These are phyloP conservation scores for Athene cunicularia DNA, from an alignment of 2,113 vertebrate genomes.

Conservation along the genomic window DNA sequence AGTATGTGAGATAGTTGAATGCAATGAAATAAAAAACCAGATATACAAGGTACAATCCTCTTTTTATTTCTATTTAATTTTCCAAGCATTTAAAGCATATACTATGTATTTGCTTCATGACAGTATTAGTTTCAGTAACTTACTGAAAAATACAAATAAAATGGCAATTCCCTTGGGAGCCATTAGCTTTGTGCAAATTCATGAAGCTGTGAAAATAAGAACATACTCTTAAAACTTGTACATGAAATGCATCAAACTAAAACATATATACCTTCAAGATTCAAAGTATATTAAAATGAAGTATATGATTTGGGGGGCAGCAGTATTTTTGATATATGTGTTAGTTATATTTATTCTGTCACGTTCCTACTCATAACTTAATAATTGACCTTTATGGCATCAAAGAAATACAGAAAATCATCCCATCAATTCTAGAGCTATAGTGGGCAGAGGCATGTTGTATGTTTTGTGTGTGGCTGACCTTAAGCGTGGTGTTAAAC, in stretches of 20 bases:
- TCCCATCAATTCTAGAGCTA: neutral
- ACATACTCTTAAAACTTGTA: neutral
- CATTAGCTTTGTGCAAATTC: neutral
- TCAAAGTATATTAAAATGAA: neutral
- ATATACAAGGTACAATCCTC: neutral
- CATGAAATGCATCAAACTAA: neutral
- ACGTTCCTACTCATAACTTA: neutral
- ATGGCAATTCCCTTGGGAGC: neutral
- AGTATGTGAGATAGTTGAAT: neutral
- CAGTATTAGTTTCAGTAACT: neutral
- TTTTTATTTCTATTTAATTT: neutral
- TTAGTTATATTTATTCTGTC: neutral
- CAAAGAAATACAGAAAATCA: neutral
- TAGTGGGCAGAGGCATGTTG: neutral
- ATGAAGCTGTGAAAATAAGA: neutral
- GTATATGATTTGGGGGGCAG: neutral
- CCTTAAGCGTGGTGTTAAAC: neutral
- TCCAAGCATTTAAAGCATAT: neutral
- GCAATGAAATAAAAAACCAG: neutral
- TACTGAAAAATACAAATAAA: constrained; percentile 9
- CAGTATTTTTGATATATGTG: neutral
- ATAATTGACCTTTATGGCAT: neutral
- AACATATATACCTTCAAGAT: neutral
- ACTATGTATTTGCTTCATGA: neutral
- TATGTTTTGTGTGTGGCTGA: neutral